A percentile compares a stretch with the other conserved stretches of the same genome.
Conservation (phyloP, 2,113 vertebrate species). For the Cinclus cinclus region DNA sequence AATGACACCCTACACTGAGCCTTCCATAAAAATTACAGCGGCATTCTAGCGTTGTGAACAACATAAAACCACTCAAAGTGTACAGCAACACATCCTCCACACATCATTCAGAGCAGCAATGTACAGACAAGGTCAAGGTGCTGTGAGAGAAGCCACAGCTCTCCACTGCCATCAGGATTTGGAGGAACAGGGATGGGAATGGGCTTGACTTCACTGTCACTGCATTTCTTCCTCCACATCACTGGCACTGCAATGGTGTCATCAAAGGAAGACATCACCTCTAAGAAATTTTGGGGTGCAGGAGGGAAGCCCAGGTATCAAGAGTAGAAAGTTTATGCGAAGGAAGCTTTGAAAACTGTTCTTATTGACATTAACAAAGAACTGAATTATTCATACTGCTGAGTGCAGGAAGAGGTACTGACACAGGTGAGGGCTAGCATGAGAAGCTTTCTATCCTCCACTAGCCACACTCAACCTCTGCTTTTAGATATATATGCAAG, state of each 20-base stretch:
- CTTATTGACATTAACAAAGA: not conserved
- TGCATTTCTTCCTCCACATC: not conserved
- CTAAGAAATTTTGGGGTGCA: not conserved
- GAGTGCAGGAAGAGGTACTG: not conserved
- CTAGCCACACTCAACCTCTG: not conserved
- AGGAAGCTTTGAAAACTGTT: not conserved
- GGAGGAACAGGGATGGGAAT: not conserved
- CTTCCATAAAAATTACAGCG: not conserved
- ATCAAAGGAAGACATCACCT: not conserved
- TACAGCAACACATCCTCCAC: not conserved
- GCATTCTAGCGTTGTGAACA: not conserved
- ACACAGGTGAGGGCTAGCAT: not conserved
- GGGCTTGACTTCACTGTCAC: not conserved
- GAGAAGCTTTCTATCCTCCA: not conserved
- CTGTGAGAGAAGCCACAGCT: not conserved
- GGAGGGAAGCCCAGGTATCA: not conserved
- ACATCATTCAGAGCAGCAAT: not conserved
- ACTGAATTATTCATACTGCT: not conserved
- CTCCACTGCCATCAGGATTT: not conserved
- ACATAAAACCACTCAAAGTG: not conserved
- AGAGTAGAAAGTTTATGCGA: not conserved
- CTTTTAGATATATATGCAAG: not conserved
- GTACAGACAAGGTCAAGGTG: not conserved
- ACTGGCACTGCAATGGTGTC: accelerated
- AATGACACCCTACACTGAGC: accelerated